These are phyloP conservation scores for Drosophila micromelanica DNA, from an alignment of 1,140 invertebrate species.

Conservation along the genomic window DNA sequence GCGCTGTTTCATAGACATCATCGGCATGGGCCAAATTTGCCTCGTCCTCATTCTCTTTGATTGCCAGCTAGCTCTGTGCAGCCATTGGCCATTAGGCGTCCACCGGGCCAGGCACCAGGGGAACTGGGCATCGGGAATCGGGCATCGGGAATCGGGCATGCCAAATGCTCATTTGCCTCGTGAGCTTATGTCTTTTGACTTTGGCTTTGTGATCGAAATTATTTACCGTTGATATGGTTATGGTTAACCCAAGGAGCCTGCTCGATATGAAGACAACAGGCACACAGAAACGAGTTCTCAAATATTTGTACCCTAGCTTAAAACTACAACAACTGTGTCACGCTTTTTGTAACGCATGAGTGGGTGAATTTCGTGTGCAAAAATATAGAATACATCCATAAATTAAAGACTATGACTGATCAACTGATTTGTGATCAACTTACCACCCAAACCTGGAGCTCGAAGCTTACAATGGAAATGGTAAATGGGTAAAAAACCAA, in stretches of 20 bases:
- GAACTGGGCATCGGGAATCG: conserved; percentile 4
- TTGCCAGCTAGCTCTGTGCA: conserved; percentile 57
- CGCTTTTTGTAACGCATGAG: conserved; percentile 44
- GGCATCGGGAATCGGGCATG: conserved; percentile 28
- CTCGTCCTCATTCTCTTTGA: conserved; percentile 66
- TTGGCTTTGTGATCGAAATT: conserved; percentile 70
- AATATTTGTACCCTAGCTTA: conserved; percentile 28
- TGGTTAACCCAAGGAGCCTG: conserved; percentile 51
- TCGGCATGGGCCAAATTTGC: conserved; percentile 38
- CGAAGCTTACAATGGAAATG: too few species aligned
- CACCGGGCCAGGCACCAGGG: background rate
- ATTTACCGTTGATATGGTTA: conserved; percentile 81
- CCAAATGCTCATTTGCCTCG: conserved; percentile 67
- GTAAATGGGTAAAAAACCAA: too few species aligned
- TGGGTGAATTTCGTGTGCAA: background rate
- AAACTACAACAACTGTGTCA: conserved; percentile 35
- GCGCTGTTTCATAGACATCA: conserved; percentile 23
- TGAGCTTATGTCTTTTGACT: conserved; percentile 54
- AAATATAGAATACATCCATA: too few species aligned
- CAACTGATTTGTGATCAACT: too few species aligned
- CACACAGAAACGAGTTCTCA: conserved; percentile 27
- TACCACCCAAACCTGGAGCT: too few species aligned
- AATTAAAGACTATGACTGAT: too few species aligned
- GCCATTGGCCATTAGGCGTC: conserved; percentile 19
- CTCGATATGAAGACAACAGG: conserved; percentile 1